These are phyloP conservation scores for Papilio glaucus DNA, from an alignment of 1,140 invertebrate species.

Conservation along the genomic window DNA sequence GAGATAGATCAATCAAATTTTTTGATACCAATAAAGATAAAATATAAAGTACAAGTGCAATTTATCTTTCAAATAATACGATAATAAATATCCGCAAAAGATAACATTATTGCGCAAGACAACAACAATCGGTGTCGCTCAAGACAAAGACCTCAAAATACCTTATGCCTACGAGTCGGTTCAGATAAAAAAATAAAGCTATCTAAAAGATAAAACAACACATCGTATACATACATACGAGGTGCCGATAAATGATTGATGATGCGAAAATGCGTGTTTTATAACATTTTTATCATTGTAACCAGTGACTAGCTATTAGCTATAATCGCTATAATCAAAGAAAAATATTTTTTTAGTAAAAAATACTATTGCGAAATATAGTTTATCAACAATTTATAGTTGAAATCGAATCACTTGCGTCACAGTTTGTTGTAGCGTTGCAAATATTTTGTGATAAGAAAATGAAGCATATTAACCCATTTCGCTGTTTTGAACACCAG, in stretches of 20 bases:
- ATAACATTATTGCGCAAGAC: neutral
- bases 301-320: too few relatives aligned
- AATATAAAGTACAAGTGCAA: neutral
- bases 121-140: neutral
- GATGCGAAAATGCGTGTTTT: too few relatives aligned
- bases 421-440: neutral
- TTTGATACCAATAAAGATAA: neutral
- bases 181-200: neutral
- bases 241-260: conserved; percentile 7
- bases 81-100: neutral
- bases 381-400: too few relatives aligned
- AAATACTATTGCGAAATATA: neutral
- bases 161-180: neutral
- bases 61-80: neutral
- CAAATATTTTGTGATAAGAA: neutral
- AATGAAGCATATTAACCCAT: neutral
- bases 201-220: neutral
- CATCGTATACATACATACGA: neutral
- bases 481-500: neutral
- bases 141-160: conserved; percentile 10
- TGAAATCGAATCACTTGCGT: neutral
- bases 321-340: too few relatives aligned
- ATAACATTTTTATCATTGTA: too few relatives aligned
- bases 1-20: too few relatives aligned
- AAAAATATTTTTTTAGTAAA: too few relatives aligned